phyloP scores from a whole-genome alignment of 2,888 invertebrate species.

The Heliconius sara region DNA sequence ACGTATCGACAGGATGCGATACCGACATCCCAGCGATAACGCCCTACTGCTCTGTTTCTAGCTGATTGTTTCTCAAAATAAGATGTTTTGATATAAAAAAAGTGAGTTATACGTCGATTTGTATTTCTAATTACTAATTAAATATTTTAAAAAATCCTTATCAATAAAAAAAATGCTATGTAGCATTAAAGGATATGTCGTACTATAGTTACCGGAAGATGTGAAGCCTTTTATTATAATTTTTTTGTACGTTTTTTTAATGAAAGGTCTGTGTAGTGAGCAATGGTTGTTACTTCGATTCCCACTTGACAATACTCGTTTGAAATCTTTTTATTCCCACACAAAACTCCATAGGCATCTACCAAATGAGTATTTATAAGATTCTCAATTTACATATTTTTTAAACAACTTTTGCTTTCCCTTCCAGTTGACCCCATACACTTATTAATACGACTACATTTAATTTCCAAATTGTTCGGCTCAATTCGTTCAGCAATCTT shows the following conservation, averaged over 20 bases:
- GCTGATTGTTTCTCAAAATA: neutral
- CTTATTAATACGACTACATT: neutral
- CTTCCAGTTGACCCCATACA: neutral
- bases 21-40: slow-evolving; percentile 44
- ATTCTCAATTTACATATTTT: too few relatives aligned
- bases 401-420: neutral
- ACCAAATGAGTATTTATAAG: too few relatives aligned
- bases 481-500: neutral
- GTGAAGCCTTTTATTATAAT: too few relatives aligned
- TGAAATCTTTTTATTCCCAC: too few relatives aligned
- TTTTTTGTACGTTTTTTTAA: too few relatives aligned
- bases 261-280: neutral
- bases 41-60: slow-evolving; percentile 9
- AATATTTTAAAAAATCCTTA: too few relatives aligned
- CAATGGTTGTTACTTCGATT: neutral
- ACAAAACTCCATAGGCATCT: too few relatives aligned
- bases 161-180: too few relatives aligned
- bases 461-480: neutral
- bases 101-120: neutral
- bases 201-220: too few relatives aligned
- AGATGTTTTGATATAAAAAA: neutral
- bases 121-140: too few relatives aligned
- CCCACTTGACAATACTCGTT: neutral
- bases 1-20: slow-evolving; percentile 50
- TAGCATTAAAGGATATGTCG: too few relatives aligned